Percentiles rank a stretch among this genome's conserved stretches.
Evolutionary conservation across 2,113 vertebrate species (phyloP).

Genomic region (Chrysemys picta): DNA sequence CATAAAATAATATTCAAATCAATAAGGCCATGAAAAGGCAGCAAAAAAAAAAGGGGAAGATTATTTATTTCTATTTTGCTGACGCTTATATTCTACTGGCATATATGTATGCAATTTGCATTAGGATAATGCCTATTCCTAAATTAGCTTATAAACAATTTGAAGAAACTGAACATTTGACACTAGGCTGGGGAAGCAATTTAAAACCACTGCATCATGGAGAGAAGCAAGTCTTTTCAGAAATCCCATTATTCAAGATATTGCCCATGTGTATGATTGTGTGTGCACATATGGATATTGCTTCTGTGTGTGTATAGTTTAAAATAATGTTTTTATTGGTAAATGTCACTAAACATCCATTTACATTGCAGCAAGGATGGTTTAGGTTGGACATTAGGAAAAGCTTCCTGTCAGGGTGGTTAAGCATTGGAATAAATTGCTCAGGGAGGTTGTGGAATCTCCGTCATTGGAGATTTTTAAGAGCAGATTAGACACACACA

Average conservation of each 20-base stretch:
- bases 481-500: no score
- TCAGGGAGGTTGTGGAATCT: no score
- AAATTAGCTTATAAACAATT: neutral
- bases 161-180: neutral
- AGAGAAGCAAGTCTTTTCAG: neutral
- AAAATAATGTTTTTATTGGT: neutral
- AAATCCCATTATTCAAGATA: neutral
- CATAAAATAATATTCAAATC: neutral
- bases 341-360: no score
- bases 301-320: neutral
- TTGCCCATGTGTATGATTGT: neutral
- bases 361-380: no score
- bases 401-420: no score
- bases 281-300: neutral
- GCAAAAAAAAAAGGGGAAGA: neutral
- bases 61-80: neutral
- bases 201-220: neutral
- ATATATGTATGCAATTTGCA: neutral
- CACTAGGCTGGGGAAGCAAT: neutral
- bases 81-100: neutral
- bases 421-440: no score
- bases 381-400: no score
- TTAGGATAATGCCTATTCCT: neutral
- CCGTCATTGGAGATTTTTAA: no score
- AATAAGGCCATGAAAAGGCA: neutral